phyloP scores from a whole-genome alignment of 2,797 vertebrate species.

The Choloepus didactylus region DNA sequence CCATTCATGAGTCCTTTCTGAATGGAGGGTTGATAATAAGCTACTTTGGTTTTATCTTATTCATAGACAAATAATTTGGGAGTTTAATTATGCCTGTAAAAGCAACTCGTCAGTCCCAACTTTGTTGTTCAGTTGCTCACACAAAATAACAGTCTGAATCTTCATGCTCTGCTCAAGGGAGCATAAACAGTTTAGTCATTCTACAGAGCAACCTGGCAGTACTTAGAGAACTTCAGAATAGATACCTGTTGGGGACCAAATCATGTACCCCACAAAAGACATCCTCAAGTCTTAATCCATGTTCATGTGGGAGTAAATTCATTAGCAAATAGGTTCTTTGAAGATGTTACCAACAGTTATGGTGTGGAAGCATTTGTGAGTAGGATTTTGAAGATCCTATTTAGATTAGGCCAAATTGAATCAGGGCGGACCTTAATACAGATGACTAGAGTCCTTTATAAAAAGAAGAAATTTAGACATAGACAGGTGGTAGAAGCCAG shows the following conservation, averaged over 20 bases:
- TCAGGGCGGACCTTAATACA: too few species aligned
- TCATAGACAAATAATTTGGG: not conserved
- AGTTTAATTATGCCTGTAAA: not conserved
- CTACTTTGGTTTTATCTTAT: constrained; percentile 44
- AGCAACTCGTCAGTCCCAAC: not conserved
- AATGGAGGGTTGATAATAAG: not conserved
- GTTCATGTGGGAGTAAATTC: too few species aligned
- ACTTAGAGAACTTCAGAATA: constrained; percentile 22
- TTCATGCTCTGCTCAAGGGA: not conserved
- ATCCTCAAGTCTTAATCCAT: too few species aligned
- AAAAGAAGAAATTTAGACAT: too few species aligned
- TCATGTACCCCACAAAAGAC: too few species aligned
- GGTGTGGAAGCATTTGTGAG: too few species aligned
- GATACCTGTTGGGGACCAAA: not conserved
- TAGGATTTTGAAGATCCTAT: too few species aligned
- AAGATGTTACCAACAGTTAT: too few species aligned
- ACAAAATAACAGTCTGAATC: constrained; percentile 11
- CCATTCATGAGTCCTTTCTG: not conserved
- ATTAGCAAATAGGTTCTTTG: too few species aligned
- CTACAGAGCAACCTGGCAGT: not conserved
- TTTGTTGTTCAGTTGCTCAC: not conserved
- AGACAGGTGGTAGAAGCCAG: too few species aligned
- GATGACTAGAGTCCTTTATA: too few species aligned
- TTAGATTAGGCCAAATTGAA: too few species aligned
- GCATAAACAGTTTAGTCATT: not conserved